Evolutionary conservation across 2,113 vertebrate genomes (phyloP).

Genomic region (Malurus alboscapulatus): DNA sequence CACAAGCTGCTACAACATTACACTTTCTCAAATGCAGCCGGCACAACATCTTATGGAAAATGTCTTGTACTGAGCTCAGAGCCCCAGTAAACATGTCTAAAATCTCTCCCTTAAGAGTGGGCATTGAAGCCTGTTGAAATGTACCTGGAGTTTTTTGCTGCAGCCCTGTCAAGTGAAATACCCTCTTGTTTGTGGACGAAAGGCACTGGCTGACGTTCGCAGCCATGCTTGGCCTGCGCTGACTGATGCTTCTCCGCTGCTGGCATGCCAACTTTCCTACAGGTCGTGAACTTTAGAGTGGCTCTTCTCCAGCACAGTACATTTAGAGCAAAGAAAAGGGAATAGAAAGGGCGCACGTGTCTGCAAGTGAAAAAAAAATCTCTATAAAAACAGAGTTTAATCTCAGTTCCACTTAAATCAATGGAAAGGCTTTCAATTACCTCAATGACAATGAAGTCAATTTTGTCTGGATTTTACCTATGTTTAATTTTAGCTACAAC

Average conservation of each 20-base stretch:
- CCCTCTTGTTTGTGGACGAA: background rate
- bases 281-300: background rate
- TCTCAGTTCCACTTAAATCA: background rate
- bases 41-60: fast-evolving
- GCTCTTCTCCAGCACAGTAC: background rate
- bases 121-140: background rate
- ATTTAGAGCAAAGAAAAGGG: background rate
- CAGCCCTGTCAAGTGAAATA: background rate
- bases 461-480: background rate
- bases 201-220: fast-evolving
- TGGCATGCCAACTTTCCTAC: background rate
- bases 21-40: background rate
- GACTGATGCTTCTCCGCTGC: background rate
- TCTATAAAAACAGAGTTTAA: background rate
- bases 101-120: background rate
- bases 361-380: background rate
- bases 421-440: background rate
- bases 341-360: background rate
- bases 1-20: background rate
- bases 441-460: background rate
- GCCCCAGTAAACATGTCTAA: background rate
- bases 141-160: background rate
- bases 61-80: background rate
- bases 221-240: background rate
- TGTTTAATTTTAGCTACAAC: slow-evolving; percentile 1